Conservation (phyloP, 2,113 vertebrate species). For the Coptodon bakossiorum region DNA sequence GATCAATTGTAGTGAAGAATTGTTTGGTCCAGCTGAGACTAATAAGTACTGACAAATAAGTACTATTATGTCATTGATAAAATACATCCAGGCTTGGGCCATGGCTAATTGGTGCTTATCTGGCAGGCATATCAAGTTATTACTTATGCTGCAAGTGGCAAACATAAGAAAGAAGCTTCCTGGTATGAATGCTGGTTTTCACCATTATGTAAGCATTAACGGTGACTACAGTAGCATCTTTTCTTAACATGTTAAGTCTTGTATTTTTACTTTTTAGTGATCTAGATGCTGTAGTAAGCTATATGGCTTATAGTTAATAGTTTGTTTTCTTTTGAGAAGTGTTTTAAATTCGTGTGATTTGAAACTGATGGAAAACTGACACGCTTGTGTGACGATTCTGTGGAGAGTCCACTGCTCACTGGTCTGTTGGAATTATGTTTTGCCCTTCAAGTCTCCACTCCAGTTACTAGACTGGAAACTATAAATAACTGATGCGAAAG, state of each 20-base stretch:
- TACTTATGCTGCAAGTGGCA: background rate
- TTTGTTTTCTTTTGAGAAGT: background rate
- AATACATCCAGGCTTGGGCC: background rate
- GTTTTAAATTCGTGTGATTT: background rate
- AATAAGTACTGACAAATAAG: constrained; percentile 3
- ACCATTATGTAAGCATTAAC: background rate
- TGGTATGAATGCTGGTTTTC: background rate
- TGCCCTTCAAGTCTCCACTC: background rate
- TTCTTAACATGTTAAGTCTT: background rate
- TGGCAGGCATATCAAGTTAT: background rate
- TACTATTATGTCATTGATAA: constrained; percentile 23
- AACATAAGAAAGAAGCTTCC: background rate
- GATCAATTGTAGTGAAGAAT: constrained; percentile 19
- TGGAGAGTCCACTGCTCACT: background rate
- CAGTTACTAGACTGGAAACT: background rate
- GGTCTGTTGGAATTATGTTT: background rate
- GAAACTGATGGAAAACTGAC: background rate
- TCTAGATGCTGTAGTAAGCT: background rate
- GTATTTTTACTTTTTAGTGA: background rate
- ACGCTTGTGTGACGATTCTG: background rate
- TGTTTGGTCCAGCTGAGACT: background rate
- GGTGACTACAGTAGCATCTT: background rate
- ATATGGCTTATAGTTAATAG: background rate
- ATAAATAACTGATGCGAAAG: background rate
- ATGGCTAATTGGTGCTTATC: background rate